These are phyloP conservation scores for Heliconius cydno DNA, from an alignment of 2,888 invertebrate species.

Conservation along the genomic window DNA sequence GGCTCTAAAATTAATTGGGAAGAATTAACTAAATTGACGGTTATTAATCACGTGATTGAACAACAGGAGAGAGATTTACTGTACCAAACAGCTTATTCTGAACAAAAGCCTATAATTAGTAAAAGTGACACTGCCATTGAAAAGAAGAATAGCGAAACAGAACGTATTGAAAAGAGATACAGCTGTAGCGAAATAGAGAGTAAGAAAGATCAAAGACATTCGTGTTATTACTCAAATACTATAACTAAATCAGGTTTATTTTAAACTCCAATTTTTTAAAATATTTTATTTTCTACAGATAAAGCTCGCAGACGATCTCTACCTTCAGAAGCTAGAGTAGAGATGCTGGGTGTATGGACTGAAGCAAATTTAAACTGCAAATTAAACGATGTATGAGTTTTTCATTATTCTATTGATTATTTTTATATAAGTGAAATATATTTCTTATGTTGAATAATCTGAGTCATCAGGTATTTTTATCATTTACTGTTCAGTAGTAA, in stretches of 20 bases:
- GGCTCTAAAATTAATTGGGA: conserved; percentile 79
- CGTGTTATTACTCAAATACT: not conserved
- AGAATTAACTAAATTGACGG: conserved; percentile 77
- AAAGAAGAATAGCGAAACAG: conserved; percentile 58
- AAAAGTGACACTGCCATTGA: conserved; percentile 72
- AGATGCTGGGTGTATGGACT: conserved; percentile 80
- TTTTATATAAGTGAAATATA: no score
- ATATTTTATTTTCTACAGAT: conserved; percentile 50
- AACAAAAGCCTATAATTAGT: conserved; percentile 66
- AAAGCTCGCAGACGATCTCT: conserved; percentile 61
- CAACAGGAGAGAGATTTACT: conserved; percentile 77
- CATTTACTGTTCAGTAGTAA: no score
- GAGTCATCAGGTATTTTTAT: no score
- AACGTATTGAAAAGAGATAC: conserved; percentile 62
- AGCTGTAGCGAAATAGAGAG: conserved; percentile 77
- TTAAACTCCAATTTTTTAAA: not conserved
- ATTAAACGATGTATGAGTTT: conserved; percentile 70
- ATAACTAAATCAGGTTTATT: not conserved
- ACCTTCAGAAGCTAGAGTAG: conserved; percentile 68
- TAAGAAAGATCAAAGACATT: conserved; percentile 44
- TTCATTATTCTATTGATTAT: no score
- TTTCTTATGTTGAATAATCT: no score
- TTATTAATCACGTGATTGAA: conserved; percentile 77
- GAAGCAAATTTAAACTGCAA: conserved; percentile 80
- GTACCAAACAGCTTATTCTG: conserved; percentile 62